Evolutionary conservation across 2,888 invertebrate species (phyloP).

Genomic region (Capitulum mitella): DNA sequence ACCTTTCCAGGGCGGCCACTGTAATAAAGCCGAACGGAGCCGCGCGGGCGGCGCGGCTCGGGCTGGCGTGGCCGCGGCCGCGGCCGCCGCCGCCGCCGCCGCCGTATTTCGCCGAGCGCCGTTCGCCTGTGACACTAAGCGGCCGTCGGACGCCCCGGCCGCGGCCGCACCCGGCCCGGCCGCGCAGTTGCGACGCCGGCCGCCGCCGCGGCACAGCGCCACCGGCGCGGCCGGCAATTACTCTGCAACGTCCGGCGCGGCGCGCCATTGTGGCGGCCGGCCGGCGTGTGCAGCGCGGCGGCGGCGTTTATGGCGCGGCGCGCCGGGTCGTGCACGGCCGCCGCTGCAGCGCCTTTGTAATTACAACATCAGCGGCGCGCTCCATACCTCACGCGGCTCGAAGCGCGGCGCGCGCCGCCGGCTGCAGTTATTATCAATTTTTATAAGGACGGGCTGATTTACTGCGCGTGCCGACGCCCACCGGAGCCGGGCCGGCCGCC

Average conservation of each 20-base stretch:
- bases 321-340: too few relatives aligned
- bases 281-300: too few relatives aligned
- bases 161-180: neutral
- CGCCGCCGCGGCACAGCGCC: neutral
- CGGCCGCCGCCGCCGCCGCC: neutral
- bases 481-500: neutral
- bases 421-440: constrained; percentile 12
- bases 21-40: neutral
- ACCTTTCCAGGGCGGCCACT: neutral
- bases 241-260: constrained; percentile 22
- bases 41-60: neutral
- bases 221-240: neutral
- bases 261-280: neutral
- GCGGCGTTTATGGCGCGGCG: too few relatives aligned
- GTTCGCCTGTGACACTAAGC: neutral
- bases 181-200: neutral
- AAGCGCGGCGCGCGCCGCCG: neutral
- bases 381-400: constrained; percentile 17
- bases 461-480: constrained; percentile 20
- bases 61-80: neutral
- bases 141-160: neutral
- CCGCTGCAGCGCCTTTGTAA: constrained; percentile 1
- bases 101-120: neutral
- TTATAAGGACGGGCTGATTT: constrained; percentile 19
- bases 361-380: neutral